phyloP scores from a whole-genome alignment of 1,140 invertebrate species.

The Macrobrachium nipponense region DNA sequence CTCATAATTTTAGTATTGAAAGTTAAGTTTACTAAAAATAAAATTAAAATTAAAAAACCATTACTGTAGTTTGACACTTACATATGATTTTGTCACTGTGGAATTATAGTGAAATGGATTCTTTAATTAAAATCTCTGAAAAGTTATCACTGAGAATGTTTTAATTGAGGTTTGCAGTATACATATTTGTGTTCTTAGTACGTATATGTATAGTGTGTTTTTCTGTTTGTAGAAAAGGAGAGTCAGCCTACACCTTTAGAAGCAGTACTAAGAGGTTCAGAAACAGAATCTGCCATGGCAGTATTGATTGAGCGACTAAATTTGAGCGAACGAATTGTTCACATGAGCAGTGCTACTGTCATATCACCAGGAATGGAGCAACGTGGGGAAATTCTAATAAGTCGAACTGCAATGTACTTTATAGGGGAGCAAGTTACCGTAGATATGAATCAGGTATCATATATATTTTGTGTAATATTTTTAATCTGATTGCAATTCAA shows the following conservation, averaged over 20 bases:
- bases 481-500: not conserved
- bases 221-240: constrained; percentile 31
- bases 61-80: too few species aligned
- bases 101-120: too few species aligned
- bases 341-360: constrained; percentile 49
- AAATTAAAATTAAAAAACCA: too few species aligned
- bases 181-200: too few species aligned
- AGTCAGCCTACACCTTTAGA: constrained; percentile 36
- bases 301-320: constrained; percentile 53
- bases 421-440: constrained; percentile 44
- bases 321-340: constrained; percentile 46
- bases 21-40: too few species aligned
- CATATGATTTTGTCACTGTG: not conserved
- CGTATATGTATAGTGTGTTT: not conserved
- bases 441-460: constrained; percentile 49
- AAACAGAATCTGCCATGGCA: constrained; percentile 50
- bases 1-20: not conserved
- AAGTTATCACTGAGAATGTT: too few species aligned
- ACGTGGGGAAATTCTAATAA: constrained; percentile 42
- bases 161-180: too few species aligned
- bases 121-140: too few species aligned
- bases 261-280: constrained; percentile 40
- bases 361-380: constrained; percentile 50
- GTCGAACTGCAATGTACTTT: constrained; percentile 53
- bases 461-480: not conserved